Evolutionary conservation across 1,140 invertebrate genomes (phyloP), one percentile per base, ranked within the genome.

Genomic region (Scaptodrosophila lebanonensis): DNA sequence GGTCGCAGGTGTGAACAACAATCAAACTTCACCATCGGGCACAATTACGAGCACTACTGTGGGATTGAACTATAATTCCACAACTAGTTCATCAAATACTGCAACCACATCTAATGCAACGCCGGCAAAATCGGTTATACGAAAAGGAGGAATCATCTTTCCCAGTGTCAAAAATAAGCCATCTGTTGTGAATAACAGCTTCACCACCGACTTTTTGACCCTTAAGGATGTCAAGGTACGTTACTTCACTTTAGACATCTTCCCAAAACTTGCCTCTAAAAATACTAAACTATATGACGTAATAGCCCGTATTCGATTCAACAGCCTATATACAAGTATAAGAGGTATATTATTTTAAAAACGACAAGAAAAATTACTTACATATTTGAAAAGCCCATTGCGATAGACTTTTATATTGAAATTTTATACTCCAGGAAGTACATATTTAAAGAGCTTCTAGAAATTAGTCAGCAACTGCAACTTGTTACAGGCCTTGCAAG

Each of bases 141-240:
- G 93, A 45, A 94, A 93, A 86, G 91, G 93, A 12, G 92, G 93
- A 33, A 91, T 96, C 66, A 95, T 96, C 86, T 96, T 96, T 88
- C 95, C 95, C 0, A 95, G 94, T 67, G 93, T 96, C 8, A 95
- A 95, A 85, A 95, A 95, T 84, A 96, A 96, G 73, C 95, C 95
- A 2, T 92, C 93, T 50, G 90, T 93, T 18, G 91, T 93, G 4
- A 95, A 95, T 87, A 93, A 93, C 48, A 94, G 93, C 6, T 94
- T 95, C 77, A 90, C 91, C 12, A 93, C 91, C 3, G 93, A 95
- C 65, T 88, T 92, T 53, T 88, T 92, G 42, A 88, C 91, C 29
- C 90, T 93, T 69, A 94, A 93, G 87, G 93, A 95, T 83, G 90
- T 95, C 61, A 95, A 93, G 91, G 95, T 95, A 89, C 92, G 90